phyloP scores from a whole-genome alignment of 2,113 vertebrate genomes.

The Perca schrenkii region DNA sequence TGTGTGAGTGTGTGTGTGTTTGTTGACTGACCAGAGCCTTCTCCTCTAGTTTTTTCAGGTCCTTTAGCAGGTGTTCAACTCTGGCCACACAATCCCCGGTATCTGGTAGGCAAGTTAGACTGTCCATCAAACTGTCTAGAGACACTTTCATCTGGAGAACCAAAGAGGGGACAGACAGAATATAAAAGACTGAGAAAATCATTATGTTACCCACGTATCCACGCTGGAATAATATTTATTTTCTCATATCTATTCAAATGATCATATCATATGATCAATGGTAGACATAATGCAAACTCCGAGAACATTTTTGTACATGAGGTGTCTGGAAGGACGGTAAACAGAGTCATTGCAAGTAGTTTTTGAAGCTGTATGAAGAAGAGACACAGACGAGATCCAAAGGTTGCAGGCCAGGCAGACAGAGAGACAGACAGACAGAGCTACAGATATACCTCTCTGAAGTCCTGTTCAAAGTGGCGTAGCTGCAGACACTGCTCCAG shows the following conservation, averaged over 20 bases:
- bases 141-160: slow-evolving; percentile 87
- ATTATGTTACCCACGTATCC: not conserved
- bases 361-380: slow-evolving; percentile 1
- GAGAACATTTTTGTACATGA: not conserved
- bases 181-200: not conserved
- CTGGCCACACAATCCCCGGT: slow-evolving; percentile 86
- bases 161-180: slow-evolving; percentile 16
- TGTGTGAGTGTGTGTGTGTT: not conserved
- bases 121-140: slow-evolving; percentile 87
- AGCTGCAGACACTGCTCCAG: slow-evolving; percentile 94
- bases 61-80: slow-evolving; percentile 89
- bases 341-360: too few species aligned
- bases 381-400: not conserved
- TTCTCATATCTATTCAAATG: not conserved
- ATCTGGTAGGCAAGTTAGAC: slow-evolving; percentile 84
- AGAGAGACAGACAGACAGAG: slow-evolving; percentile 14
- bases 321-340: not conserved
- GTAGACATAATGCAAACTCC: not conserved
- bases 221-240: not conserved
- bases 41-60: slow-evolving; percentile 88
- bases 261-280: not conserved
- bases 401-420: not conserved
- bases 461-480: slow-evolving; percentile 95
- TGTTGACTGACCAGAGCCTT: slow-evolving; percentile 87
- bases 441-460: slow-evolving; percentile 87